These are phyloP conservation scores for Acleris sparsana DNA, from an alignment of 2,888 invertebrate genomes.

Conservation along the genomic window DNA sequence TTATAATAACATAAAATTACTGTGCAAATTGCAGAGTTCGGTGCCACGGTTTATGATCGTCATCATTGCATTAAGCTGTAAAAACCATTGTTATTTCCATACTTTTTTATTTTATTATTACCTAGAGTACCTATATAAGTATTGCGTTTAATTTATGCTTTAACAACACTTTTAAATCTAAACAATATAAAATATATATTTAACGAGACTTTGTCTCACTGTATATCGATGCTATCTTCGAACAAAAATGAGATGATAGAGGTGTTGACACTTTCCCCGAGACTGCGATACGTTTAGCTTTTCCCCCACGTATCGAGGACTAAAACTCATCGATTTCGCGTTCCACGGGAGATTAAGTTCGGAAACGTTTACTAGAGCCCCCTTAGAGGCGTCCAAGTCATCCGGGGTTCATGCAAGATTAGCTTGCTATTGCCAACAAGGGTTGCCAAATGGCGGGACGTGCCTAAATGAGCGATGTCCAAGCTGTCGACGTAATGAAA, in stretches of 20 bases:
- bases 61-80: too few species aligned
- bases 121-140: too few species aligned
- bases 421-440: constrained; percentile 40
- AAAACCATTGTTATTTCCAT: too few species aligned
- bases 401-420: constrained; percentile 59
- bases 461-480: too few species aligned
- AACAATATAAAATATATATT: too few species aligned
- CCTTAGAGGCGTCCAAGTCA: constrained; percentile 45
- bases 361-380: constrained; percentile 57
- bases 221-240: constrained; percentile 13
- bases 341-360: constrained; percentile 69
- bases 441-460: too few species aligned
- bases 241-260: constrained; percentile 46
- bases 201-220: background rate
- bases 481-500: too few species aligned
- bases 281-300: constrained; percentile 29
- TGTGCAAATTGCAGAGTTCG: too few species aligned
- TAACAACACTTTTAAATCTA: background rate
- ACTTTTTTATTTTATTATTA: too few species aligned
- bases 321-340: constrained; percentile 67
- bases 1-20: too few species aligned
- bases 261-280: constrained; percentile 67
- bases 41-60: too few species aligned
- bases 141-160: too few species aligned
- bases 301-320: constrained; percentile 49